A percentile compares a stretch with the other conserved stretches of the same genome.
Conservation (phyloP, 1,140 invertebrate species). For the Cherax quadricarinatus region DNA sequence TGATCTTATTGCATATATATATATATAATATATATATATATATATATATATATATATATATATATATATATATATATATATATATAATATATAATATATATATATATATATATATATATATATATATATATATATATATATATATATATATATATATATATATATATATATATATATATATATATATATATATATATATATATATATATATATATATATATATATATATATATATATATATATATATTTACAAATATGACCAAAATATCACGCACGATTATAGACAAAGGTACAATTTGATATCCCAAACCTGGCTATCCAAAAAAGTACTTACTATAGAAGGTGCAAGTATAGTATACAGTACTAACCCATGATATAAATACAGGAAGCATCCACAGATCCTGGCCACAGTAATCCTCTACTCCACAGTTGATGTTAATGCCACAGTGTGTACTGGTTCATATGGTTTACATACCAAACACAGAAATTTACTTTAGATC, state of each 20-base stretch:
- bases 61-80: no score
- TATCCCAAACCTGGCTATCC: slow-evolving; percentile 2
- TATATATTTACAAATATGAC: slow-evolving; percentile 13
- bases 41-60: no score
- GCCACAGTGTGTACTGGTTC: background rate
- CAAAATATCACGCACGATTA: background rate
- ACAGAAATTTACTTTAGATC: background rate
- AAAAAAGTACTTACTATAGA: background rate
- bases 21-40: no score
- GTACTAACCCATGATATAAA: background rate
- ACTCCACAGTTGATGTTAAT: background rate
- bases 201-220: no score
- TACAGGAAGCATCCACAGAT: background rate
- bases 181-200: no score
- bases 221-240: no score
- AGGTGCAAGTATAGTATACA: background rate
- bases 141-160: no score
- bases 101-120: no score
- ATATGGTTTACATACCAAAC: background rate
- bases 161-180: no score
- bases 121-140: no score
- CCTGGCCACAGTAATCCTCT: background rate
- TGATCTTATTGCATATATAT: no score
- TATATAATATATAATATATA: no score
- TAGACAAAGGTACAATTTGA: slow-evolving; percentile 16